These are phyloP conservation scores for Callipepla californica DNA, from an alignment of 2,113 vertebrate species.

Conservation along the genomic window DNA sequence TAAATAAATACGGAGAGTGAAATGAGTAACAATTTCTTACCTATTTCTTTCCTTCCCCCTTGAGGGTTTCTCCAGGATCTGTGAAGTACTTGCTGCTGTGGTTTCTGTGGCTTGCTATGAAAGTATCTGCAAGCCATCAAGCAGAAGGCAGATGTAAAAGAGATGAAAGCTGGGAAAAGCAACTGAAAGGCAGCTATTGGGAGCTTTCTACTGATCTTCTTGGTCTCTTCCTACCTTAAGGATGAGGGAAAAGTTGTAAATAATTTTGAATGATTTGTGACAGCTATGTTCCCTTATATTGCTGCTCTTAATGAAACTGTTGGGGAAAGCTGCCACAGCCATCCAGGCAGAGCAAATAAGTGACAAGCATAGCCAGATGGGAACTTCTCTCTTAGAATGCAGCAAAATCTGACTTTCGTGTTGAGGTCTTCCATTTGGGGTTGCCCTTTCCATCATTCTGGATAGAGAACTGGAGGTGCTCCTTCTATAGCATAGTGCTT, in stretches of 20 bases:
- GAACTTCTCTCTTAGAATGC: neutral
- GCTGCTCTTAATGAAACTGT: neutral
- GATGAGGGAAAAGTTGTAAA: neutral
- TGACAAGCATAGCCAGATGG: neutral
- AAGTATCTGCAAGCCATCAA: slow-evolving; percentile 5
- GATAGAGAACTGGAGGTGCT: neutral
- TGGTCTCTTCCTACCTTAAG: neutral
- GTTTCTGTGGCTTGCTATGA: slow-evolving; percentile 49
- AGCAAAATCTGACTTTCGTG: neutral
- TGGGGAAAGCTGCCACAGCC: neutral
- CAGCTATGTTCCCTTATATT: neutral
- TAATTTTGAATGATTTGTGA: neutral
- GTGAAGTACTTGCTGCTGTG: slow-evolving; percentile 50
- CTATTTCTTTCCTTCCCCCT: slow-evolving; percentile 35
- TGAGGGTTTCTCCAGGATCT: slow-evolving; percentile 21
- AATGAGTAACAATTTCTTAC: slow-evolving; percentile 73
- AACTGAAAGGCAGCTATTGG: neutral
- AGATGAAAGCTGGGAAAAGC: neutral
- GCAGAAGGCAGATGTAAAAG: neutral
- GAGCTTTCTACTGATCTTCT: neutral
- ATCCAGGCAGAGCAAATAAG: neutral
- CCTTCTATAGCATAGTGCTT: neutral
- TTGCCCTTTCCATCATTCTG: neutral
- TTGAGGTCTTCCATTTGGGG: neutral
- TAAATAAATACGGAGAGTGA: slow-evolving; percentile 80